These are phyloP conservation scores for Drosophila nikananu DNA, from an alignment of 1,140 invertebrate species.

Conservation along the genomic window DNA sequence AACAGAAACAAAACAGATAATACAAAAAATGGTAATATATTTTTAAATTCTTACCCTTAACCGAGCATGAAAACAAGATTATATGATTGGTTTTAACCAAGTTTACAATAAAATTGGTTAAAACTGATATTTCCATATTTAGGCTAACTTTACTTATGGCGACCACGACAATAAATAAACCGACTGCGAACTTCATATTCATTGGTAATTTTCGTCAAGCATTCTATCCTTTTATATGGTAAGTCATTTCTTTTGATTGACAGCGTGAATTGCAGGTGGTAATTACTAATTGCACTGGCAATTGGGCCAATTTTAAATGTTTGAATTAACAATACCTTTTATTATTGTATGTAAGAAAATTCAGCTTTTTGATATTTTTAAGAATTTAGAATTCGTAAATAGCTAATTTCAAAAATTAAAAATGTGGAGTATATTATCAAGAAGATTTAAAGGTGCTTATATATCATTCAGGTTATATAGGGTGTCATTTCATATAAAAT, in stretches of 20 bases:
- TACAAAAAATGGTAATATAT: background rate
- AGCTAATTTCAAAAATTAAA: background rate
- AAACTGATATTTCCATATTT: constrained; percentile 48
- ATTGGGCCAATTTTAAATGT: background rate
- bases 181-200: constrained; percentile 36
- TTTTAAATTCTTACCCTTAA: constrained; percentile 28
- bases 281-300: constrained; percentile 27
- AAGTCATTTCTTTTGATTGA: constrained; percentile 51
- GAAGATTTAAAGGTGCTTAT: background rate
- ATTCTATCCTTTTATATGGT: constrained; percentile 35
- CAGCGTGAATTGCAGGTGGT: constrained; percentile 46
- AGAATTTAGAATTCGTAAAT: background rate
- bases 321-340: background rate
- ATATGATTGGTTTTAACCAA: constrained; percentile 49
- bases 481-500: background rate
- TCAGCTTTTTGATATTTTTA: background rate
- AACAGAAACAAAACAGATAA: background rate
- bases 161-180: constrained; percentile 10
- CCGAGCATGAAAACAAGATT: constrained; percentile 59
- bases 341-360: background rate
- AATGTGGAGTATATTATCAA: background rate
- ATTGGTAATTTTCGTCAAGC: background rate
- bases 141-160: background rate
- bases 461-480: background rate
- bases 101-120: constrained; percentile 38